Base-by-base conservation (phyloP, 1,140 invertebrate genomes). In the Theocolax elegans region DNA sequence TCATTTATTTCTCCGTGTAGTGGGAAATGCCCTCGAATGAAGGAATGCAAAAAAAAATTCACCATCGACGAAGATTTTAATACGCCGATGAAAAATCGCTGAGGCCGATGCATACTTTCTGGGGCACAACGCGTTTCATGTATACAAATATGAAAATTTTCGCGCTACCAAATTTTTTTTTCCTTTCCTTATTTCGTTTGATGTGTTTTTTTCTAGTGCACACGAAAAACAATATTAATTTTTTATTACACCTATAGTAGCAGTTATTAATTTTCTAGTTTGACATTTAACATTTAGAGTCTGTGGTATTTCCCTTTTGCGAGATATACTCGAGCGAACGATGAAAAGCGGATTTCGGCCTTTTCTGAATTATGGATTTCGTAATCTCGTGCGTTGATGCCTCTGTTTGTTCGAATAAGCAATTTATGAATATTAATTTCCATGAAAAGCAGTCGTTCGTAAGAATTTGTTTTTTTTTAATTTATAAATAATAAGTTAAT, bases 31-130 rank as follows among this genome's bases (percentile, higher is more conserved):
- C 6, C 25, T 35, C 40, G 21, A 27, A n/a, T 25, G 38, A 59
- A n/a, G 2, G 54, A 54, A 3, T 21, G 21, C 8, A 56, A 9
- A 56, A 35, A 19, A 35, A 38, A 56, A 35, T 70, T 70, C 65
- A 25, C 56, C 40, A 72, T 77, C 77, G 67, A 64, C 62, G 60
- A n/a, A 12, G 51, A 21, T 38, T 69, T 64, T 72, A 76, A 74
- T 53, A 29, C 72, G 67, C 63, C 56, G 46, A 65, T 74, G 77
- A 79, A 79, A 76, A 80, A 78, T 79, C 75, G 76, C n/a, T 59
- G 65, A 49, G 67, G 62, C 62, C 72, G 73, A 78, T 79, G 78
- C 77, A 80, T 79, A 79, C 77, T 80, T 80, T 75, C 76, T 76
- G 69, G 27, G 8, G 21, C n/a, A 31, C 21, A 19, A 62, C 23